Evolutionary conservation across 2,888 invertebrate species (phyloP), one percentile per base, ranked within the genome.

Genomic region (Idaea biselata): DNA sequence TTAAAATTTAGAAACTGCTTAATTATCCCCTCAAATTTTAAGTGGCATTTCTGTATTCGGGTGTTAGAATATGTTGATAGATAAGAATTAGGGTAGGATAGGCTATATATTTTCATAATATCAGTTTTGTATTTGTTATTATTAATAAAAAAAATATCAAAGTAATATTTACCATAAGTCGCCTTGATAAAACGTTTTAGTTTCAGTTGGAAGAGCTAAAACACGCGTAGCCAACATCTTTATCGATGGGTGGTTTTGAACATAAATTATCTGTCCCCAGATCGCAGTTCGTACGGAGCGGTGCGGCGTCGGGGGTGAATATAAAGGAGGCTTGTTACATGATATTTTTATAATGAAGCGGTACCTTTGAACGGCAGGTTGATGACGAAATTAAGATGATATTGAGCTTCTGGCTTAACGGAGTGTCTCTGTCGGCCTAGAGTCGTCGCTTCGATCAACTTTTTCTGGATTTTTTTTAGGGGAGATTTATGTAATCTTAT

Each of bases 291-390:
- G 8, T 44, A 44, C 44, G 44, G 44, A 8, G 14, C 44, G 8
- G 14, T 8, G 44, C 14, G 44, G 14, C 44, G 6, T 14, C 3
- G 44, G 44, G 44, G 44, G 44, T 44, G 44, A 44, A 44, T 44
- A 44, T 44, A 44, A 44, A 44, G 14, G 44, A 44, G 44, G 11
- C 44, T 44, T 44, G 44, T 44, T 44, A 44, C 8, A 44, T 44
- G 44, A 44, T 44, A 44, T 44, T 44, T 44, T 44, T 44, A 44
- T 44, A 44, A 44, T 44, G 44, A 44, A 44, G 44, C 44, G 44
- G 44, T 44, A 44, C 44, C 44, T 44, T 44, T 44, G 44, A 44
- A 8, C 44, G 44, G 44, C 11, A 11, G 44, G 44, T 44, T 44
- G 11, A 44, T 44, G 44, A 8, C 44, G 44, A 44, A 44, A 44